Percentiles rank a stretch among this genome's conserved stretches.
These are phyloP conservation scores for Musca domestica DNA, from an alignment of 1,140 invertebrate species.

Conservation along the genomic window DNA sequence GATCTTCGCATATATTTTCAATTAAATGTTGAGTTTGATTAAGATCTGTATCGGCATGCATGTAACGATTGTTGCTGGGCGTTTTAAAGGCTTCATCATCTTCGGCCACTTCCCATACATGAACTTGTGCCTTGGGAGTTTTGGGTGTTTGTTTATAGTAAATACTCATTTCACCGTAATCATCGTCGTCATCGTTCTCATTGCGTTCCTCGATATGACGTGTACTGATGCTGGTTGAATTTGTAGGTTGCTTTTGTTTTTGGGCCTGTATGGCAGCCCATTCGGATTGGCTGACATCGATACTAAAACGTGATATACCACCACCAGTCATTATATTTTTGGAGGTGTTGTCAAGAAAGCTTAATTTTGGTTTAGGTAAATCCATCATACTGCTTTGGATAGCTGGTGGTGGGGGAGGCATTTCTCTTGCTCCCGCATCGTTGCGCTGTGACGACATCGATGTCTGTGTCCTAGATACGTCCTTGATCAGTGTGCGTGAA, in stretches of 20 bases:
- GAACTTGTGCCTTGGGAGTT: constrained; percentile 36
- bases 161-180: constrained; percentile 38
- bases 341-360: neutral
- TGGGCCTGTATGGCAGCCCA: constrained; percentile 7
- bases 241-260: neutral
- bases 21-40: constrained; percentile 28
- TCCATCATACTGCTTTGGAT: too few species aligned
- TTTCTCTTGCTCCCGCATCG: neutral
- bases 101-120: constrained; percentile 30
- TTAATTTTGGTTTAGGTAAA: neutral
- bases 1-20: constrained; percentile 26
- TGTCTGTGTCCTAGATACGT: neutral
- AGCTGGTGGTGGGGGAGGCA: too few species aligned
- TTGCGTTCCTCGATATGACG: too few species aligned
- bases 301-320: neutral
- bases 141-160: constrained; percentile 44
- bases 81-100: constrained; percentile 25
- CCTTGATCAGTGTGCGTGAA: neutral
- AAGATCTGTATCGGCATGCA: constrained; percentile 26
- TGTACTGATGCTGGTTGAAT: neutral
- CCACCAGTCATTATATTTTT: neutral
- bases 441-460: neutral
- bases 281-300: neutral
- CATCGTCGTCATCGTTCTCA: constrained; percentile 9
- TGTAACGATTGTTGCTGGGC: constrained; percentile 22